Evolutionary conservation across 2,113 vertebrate species (phyloP), one percentile per base, ranked within the genome.

Genomic region (Pachyramphus minor): DNA sequence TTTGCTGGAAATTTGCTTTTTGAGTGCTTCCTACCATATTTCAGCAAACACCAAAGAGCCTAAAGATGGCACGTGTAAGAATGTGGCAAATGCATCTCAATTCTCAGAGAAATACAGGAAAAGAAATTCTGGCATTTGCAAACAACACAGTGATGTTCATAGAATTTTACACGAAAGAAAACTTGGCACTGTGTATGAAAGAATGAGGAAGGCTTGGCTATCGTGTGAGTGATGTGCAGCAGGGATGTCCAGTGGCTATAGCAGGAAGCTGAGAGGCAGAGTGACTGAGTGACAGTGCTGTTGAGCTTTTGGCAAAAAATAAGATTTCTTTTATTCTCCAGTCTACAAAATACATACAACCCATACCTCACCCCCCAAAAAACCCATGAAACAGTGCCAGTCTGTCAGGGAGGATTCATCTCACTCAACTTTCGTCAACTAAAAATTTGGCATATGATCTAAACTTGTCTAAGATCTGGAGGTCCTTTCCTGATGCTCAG

Each of bases 21-120:
- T 76, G 90, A 90, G 77, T 7, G 6, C 87, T 96, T 96, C n/a
- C 87, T 58, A 41, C 16, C 41, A 79, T 50, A 86, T 96, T 97
- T 97, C 93, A 84, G 87, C 63, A 95, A 91, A 97, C 66, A 93
- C 92, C 88, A 95, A 95, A 92, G 41, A 90, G 47, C 63, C 71
- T 79, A 95, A 97, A 91, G 55, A 91, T 45, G 41, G 15, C 85
- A 93, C 8, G 25, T 10, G 15, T 47, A 94, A 30, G 90, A 95
- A 96, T 95, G 90, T 96, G 83, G 83, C 97, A 95, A 96, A 88
- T 74, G 13, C 37, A 69, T 95, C 87, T 95, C 92, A 94, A 41
- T 93, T 96, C 93, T 96, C 92, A 96, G 94, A 72, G 72, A 83
- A 87, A 87, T 47, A 44, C 10, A 37, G 30, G 58, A 77, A 87